Evolutionary conservation across 1,140 invertebrate species (phyloP), one percentile per base, ranked within the genome.

Genomic region (Trachelipus rathkii): DNA sequence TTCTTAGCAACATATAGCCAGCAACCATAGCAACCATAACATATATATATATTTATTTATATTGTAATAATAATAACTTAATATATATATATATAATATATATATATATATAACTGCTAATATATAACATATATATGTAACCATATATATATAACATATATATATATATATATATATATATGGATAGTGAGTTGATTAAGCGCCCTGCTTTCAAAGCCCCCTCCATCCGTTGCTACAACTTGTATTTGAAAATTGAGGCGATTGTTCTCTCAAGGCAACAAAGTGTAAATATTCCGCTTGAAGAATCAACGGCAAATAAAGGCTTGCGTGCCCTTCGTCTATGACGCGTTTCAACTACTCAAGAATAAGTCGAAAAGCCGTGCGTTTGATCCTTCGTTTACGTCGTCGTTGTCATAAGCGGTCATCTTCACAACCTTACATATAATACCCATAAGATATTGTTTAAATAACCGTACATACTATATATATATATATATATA

Each of bases 341-440:
- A 85, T 84, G 69, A 84, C 85, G 74, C n/a, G 46, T 83, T 85
- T 88, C 84, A 85, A 85, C 80, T 87, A 84, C 86, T 70, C 87
- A 84, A 45, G 85, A 84, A 33, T 33, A 33, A 33, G 33, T 33
- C 33, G 33, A 84, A 84, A 9, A 84, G 78, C 66, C 81, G 82
- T 23, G 85, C 85, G 78, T 86, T 85, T 10, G 80, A 79, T 0
- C 82, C 85, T 79, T 85, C 84, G 8, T 82, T 81, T 0, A 87
- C 87, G 77, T 87, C 87, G 77, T 87, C 87, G 76, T 86, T 84
- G 80, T 87, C 87, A 3, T 83, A 84, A 2, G 87, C 87, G 9
- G 82, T 83, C 77, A 86, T 85, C 9, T 84, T 87, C 83, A 86
- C 87, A 9, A 87, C 86, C 10, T 86, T 84, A n/a, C n/a, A n/a